Base-by-base conservation (phyloP, 2,113 vertebrate species). In the Muscicapa adusta region DNA sequence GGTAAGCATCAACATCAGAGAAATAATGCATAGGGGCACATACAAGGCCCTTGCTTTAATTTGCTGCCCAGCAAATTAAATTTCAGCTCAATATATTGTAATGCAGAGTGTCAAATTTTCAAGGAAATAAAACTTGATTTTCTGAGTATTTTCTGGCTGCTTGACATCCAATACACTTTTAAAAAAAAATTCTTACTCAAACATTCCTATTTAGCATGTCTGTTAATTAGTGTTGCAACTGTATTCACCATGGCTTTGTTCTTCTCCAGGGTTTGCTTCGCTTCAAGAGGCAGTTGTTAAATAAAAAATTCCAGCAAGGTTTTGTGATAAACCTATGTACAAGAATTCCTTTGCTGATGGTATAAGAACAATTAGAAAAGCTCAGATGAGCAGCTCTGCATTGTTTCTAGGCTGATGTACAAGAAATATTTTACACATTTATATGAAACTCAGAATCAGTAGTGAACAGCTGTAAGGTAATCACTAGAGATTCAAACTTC, bases 191-290 rank as follows among this genome's bases (percentile, higher is more conserved):
- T 53, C 28, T 78, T 56, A 33, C 45, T 71, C 60, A 93, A 96
- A 54, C 53, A 65, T 79, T 94, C n/a, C 51, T 73, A 76, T 67
- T 91, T 89, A 66, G 65, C 63, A 38, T 60, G 38, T 90, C 63
- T 86, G n/a, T 95, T 97, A 93, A 96, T 97, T 97, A 97, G 80
- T 29, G 62, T 95, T 95, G 88, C 45, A 87, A 67, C 28, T 75
- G 25, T 95, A 82, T 90, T 93, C 67, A 75, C 79, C 54, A 68
- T 16, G 83, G 57, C 51, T 91, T 47, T 70, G 72, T 95, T 96
- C 78, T 96, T 91, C 97, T 97, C 85, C 19, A 86, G 93, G 79
- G 92, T 87, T 98, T 97, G 48, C 92, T 97, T 90, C 66, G 38
- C 65, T 91, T 93, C 87, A 96, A 97, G 84, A 97, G 51, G 66